A percentile compares a stretch with the other conserved stretches of the same genome.
Conservation (phyloP, 2,797 vertebrate genomes). For the Telmatherina bonti region DNA sequence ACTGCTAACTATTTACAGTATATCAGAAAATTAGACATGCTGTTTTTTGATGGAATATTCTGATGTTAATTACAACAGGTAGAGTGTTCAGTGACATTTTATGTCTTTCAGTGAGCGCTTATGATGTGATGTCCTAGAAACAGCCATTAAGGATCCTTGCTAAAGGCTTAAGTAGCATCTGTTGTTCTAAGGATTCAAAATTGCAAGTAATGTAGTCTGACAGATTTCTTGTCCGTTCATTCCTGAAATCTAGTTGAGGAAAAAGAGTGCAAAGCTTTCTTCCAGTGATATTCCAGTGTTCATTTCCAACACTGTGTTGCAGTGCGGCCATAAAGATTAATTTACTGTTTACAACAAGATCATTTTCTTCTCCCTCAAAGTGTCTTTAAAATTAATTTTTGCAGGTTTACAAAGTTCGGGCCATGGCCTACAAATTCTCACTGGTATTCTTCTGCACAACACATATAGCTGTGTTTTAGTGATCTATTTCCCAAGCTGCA, state of each 20-base stretch:
- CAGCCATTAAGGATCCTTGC: not conserved
- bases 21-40: not conserved
- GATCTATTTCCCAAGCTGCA: constrained; percentile 25
- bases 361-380: constrained; percentile 28
- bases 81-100: not conserved
- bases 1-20: not conserved
- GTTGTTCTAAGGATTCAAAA: not conserved
- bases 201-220: constrained; percentile 11
- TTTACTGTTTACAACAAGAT: constrained; percentile 29
- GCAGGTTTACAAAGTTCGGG: constrained; percentile 22
- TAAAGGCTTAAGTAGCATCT: not conserved
- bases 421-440: constrained; percentile 13
- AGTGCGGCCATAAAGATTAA: constrained; percentile 31
- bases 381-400: constrained; percentile 36
- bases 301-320: constrained; percentile 20
- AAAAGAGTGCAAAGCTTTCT: constrained; percentile 21
- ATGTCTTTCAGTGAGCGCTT: not conserved
- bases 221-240: constrained; percentile 19
- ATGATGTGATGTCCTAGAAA: not conserved
- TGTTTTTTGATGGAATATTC: not conserved
- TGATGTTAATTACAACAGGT: not conserved
- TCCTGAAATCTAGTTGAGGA: constrained; percentile 13
- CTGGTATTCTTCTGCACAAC: constrained; percentile 17
- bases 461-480: constrained; percentile 45
- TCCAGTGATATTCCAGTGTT: constrained; percentile 39